Percentiles rank a stretch among this genome's conserved stretches.
phyloP scores from a whole-genome alignment of 2,797 vertebrate genomes.

The Helostoma temminkii region DNA sequence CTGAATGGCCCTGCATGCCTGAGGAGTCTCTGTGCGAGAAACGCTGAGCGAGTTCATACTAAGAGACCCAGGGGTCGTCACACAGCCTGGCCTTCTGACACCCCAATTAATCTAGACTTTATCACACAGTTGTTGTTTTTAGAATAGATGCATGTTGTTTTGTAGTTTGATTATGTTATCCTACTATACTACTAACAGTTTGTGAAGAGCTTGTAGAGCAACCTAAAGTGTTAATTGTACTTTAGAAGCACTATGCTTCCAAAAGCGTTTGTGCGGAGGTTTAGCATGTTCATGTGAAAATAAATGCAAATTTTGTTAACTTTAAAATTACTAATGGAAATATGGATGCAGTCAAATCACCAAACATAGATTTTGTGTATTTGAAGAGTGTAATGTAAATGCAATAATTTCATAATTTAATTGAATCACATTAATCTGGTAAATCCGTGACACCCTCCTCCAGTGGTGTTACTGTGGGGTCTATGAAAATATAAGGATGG shows the following conservation, averaged over 20 bases:
- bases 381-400: not conserved
- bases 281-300: conserved; percentile 9
- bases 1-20: conserved; percentile 71
- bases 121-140: conserved; percentile 35
- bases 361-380: not conserved
- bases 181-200: conserved; percentile 24
- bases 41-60: conserved; percentile 66
- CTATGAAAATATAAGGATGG: not conserved
- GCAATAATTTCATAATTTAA: not conserved
- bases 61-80: conserved; percentile 55
- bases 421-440: no score
- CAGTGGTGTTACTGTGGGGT: not conserved
- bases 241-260: conserved; percentile 2
- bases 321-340: not conserved
- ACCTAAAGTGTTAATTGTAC: conserved; percentile 17
- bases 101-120: conserved; percentile 46
- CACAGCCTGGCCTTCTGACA: conserved; percentile 37
- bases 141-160: conserved; percentile 10
- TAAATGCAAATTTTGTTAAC: not conserved
- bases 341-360: not conserved
- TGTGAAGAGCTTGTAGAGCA: conserved; percentile 7
- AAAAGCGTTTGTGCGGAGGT: not conserved
- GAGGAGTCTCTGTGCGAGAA: conserved; percentile 70
- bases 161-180: conserved; percentile 45
- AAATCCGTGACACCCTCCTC: conserved; percentile 1